Conservation (phyloP, 2,113 vertebrate genomes). For the Centrocercus urophasianus region DNA sequence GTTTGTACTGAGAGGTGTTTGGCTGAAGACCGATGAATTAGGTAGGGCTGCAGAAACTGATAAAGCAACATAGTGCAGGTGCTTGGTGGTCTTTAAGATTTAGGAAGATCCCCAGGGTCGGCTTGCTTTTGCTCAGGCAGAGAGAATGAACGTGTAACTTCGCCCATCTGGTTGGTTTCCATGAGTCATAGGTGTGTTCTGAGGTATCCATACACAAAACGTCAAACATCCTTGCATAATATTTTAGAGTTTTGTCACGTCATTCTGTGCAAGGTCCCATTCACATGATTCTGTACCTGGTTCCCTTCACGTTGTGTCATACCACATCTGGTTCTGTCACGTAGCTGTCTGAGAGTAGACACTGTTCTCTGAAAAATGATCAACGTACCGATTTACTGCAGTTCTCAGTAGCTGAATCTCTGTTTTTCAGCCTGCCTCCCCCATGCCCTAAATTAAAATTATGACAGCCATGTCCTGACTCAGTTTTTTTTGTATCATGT, state of each 20-base stretch:
- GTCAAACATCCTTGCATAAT: conserved; percentile 33
- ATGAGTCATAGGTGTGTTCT: neutral
- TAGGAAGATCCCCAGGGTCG: neutral
- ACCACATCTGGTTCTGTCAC: conserved; percentile 43
- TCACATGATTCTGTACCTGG: conserved; percentile 48
- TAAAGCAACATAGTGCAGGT: neutral
- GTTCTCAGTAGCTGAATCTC: neutral
- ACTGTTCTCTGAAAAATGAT: neutral
- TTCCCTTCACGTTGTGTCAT: conserved; percentile 66
- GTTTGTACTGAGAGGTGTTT: neutral
- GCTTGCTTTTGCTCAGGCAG: conserved; percentile 67
- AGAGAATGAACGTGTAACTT: conserved; percentile 15
- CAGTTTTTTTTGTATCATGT: conserved; percentile 58
- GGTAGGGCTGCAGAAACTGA: neutral
- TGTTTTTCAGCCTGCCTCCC: conserved; percentile 1
- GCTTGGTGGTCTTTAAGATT: neutral
- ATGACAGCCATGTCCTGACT: neutral
- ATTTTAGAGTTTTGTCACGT: conserved; percentile 19
- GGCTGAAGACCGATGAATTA: neutral
- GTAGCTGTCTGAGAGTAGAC: conserved; percentile 13
- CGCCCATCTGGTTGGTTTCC: conserved; percentile 9
- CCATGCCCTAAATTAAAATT: neutral
- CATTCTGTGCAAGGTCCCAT: conserved; percentile 44
- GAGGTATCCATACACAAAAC: conserved; percentile 35
- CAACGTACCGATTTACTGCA: neutral